A percentile compares a stretch with the other conserved stretches of the same genome.
phyloP scores from a whole-genome alignment of 2,113 vertebrate species.

The Lethenteron camtschaticum region DNA sequence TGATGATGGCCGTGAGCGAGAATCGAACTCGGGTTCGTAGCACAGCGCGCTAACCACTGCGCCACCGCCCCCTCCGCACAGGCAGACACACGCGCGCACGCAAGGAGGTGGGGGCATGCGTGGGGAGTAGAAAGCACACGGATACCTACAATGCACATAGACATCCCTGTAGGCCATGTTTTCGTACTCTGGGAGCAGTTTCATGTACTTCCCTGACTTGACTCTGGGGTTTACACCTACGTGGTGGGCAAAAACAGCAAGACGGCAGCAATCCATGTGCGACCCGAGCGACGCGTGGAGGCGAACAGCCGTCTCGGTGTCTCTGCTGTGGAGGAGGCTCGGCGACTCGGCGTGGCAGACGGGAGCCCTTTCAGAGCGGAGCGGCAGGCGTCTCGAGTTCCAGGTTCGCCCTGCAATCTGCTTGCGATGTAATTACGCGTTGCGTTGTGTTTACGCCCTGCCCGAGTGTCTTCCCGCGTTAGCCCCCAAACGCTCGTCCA shows the following conservation, averaged over 20 bases:
- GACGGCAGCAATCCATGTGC: not conserved
- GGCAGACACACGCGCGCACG: not conserved
- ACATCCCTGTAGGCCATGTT: slow-evolving; percentile 74
- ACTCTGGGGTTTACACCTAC: slow-evolving; percentile 56
- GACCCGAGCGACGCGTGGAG: rapidly evolving
- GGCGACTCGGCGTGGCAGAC: rapidly evolving
- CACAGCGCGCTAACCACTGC: not conserved
- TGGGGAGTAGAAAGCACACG: not conserved
- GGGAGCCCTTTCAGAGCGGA: too few relatives aligned
- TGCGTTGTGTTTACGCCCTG: too few relatives aligned
- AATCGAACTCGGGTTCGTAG: slow-evolving; percentile 5
- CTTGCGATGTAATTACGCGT: not conserved
- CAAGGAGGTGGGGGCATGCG: not conserved
- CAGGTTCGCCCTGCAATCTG: not conserved
- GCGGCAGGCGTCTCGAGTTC: not conserved
- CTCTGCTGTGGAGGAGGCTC: rapidly evolving
- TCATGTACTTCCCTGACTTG: slow-evolving; percentile 75
- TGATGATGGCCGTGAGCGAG: not conserved
- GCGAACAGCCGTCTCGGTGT: not conserved
- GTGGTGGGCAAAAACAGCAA: slow-evolving; percentile 36
- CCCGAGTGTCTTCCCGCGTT: too few relatives aligned
- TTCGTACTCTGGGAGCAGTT: slow-evolving; percentile 71
- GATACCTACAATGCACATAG: slow-evolving; percentile 70
- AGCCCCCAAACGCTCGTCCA: too few relatives aligned
- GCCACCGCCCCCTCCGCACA: not conserved